Evolutionary conservation across 2,888 invertebrate species (phyloP).

Genomic region (Invenusta paracnida): DNA sequence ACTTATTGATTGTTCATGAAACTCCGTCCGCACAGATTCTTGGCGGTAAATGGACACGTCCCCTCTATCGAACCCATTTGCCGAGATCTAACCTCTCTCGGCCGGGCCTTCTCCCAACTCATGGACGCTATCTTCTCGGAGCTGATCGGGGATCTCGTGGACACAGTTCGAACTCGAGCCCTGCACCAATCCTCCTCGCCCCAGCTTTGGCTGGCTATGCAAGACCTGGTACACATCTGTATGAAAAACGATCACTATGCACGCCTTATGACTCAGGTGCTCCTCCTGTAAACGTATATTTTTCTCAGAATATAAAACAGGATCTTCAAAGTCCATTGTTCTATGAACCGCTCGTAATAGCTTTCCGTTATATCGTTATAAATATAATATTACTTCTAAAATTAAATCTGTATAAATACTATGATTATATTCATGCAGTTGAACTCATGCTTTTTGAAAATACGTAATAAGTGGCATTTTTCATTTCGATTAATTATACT

Average conservation of each 20-base stretch:
- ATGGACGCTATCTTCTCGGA: conserved; percentile 17
- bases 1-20: too few relatives aligned
- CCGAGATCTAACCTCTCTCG: not conserved
- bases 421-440: too few relatives aligned
- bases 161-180: not conserved
- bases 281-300: too few relatives aligned
- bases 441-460: too few relatives aligned
- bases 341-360: too few relatives aligned
- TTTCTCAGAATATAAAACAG: too few relatives aligned
- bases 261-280: not conserved
- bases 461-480: too few relatives aligned
- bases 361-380: too few relatives aligned
- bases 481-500: too few relatives aligned
- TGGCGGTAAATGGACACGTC: not conserved
- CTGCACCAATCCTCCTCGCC: not conserved
- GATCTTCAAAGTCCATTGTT: too few relatives aligned
- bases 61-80: conserved; percentile 9
- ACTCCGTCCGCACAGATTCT: not conserved
- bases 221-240: conserved; percentile 4
- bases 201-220: not conserved
- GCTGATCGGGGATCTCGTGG: not conserved
- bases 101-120: not conserved
- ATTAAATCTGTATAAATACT: too few relatives aligned
- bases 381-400: too few relatives aligned
- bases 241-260: not conserved